phyloP scores from a whole-genome alignment of 2,113 vertebrate species.

The Haliaeetus leucogaster region DNA sequence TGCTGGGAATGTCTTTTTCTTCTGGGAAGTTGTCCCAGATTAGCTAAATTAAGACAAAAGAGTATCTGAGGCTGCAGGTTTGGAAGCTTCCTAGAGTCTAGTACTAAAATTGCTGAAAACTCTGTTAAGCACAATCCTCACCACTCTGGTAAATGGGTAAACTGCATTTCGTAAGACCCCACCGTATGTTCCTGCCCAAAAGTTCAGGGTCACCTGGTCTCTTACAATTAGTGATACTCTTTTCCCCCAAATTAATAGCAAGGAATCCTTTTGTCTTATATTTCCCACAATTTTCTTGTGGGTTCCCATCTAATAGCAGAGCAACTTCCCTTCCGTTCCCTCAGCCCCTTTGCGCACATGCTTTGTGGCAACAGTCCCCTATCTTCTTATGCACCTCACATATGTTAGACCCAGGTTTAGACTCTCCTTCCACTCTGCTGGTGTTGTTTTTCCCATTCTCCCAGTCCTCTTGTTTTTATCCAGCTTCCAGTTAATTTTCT shows the following conservation, averaged over 20 bases:
- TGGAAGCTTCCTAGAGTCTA: neutral
- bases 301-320: neutral
- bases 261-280: neutral
- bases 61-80: neutral
- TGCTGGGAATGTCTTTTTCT: neutral
- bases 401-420: neutral
- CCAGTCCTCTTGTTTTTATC: neutral
- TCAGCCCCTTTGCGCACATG: neutral
- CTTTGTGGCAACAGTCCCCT: neutral
- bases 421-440: neutral
- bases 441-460: neutral
- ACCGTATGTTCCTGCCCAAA: neutral
- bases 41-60: constrained; percentile 15
- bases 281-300: neutral
- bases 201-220: neutral
- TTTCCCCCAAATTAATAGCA: neutral
- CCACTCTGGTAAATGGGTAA: neutral
- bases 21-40: neutral
- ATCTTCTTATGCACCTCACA: fast-evolving
- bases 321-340: neutral
- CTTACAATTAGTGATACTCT: neutral
- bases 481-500: neutral
- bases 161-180: neutral
- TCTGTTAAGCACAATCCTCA: neutral
- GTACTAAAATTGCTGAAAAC: neutral